Evolutionary conservation across 2,797 vertebrate species (phyloP), one percentile per base, ranked within the genome.

Genomic region (Enoplosus armatus): DNA sequence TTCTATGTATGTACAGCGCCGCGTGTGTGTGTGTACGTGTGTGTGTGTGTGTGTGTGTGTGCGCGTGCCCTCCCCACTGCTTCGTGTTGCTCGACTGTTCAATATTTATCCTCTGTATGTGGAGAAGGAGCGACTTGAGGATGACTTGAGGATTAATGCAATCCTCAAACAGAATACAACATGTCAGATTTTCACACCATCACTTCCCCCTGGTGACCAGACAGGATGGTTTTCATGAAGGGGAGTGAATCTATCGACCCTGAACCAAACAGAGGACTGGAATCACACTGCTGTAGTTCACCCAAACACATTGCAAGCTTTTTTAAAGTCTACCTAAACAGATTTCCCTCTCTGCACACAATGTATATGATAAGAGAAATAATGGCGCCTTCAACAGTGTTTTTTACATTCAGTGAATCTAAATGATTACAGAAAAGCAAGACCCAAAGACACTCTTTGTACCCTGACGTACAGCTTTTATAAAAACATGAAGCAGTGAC

Each of bases 101-200:
- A 84, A 85, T 89, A 85, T 91, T 86, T 87, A 89, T 89, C 77
- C 29, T 62, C 60, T 62, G 45, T 54, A 68, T 69, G 78, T 78
- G 89, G 63, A 77, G 81, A 76, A n/a, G 48, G 71, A 71, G 51
- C 12, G 59, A 68, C 73, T 87, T 43, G 77, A 77, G 80, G 74
- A 79, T 63, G 85, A 86, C 85, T 89, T 77, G 64, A 85, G 88
- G 86, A 91, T 93, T 87, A 90, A 87, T 85, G 82, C 62, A 50
- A 84, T 86, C 67, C 85, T 92, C 91, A 91, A 92, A 92, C 83
- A 88, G 89, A 92, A 91, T 90, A 77, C 87, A 90, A 84, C 85
- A 83, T 91, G 87, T 91, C 91, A 92, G 82, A 73, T 77, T 89
- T 92, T 79, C 79, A 85, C 85, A 79, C 78, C 67, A 55, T 84